Evolutionary conservation across 2,888 invertebrate species (phyloP).

Genomic region (Ernsta delagoae): DNA sequence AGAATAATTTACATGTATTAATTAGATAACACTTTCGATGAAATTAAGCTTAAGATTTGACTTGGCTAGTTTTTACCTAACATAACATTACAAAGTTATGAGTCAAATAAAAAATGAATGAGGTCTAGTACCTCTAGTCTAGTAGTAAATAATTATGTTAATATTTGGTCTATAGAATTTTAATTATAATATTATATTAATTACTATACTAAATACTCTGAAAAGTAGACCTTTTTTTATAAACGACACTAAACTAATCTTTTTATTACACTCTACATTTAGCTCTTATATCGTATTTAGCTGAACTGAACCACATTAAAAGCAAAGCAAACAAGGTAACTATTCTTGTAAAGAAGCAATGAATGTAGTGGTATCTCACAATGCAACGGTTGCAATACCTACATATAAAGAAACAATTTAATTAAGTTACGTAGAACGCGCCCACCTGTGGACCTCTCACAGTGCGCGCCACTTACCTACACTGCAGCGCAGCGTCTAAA

Average conservation of each 20-base stretch:
- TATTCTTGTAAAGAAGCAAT: constrained; percentile 11
- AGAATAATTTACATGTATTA: too few relatives aligned
- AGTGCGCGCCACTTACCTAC: constrained; percentile 5
- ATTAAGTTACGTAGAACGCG: constrained; percentile 19
- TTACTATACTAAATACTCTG: neutral
- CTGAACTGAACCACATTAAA: constrained; percentile 5
- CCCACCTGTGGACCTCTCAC: constrained; percentile 27
- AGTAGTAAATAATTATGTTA: too few relatives aligned
- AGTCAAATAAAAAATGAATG: too few relatives aligned
- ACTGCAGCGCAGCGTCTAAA: constrained; percentile 7
- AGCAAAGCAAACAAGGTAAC: constrained; percentile 16
- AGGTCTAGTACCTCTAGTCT: too few relatives aligned
- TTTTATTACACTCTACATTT: neutral
- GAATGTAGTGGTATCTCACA: constrained; percentile 23
- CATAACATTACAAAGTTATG: too few relatives aligned
- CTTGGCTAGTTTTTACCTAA: too few relatives aligned
- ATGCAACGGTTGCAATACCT: neutral
- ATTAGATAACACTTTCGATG: too few relatives aligned
- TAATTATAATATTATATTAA: too few relatives aligned
- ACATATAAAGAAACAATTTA: constrained; percentile 23
- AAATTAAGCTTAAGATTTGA: too few relatives aligned
- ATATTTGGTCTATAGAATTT: too few relatives aligned
- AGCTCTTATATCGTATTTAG: constrained; percentile 5
- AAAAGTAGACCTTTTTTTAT: neutral
- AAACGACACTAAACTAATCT: neutral